These are phyloP conservation scores for Turritopsis rubra DNA, from an alignment of 30 jellyfish, hydroid and myxozoan species.

Conservation along the genomic window DNA sequence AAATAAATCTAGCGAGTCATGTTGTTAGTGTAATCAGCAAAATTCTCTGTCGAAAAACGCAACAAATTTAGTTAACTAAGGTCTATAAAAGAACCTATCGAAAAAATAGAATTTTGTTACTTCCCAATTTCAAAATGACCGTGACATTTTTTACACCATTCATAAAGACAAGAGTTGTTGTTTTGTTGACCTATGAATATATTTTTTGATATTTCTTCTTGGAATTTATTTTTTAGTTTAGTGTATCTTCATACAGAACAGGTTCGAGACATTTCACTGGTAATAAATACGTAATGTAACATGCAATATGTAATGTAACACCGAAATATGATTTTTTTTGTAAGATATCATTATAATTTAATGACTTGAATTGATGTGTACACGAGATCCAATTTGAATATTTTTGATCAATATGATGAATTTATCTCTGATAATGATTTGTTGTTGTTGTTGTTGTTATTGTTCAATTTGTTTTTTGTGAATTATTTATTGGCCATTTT, in stretches of 20 bases:
- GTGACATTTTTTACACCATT: background rate
- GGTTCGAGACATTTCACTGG: background rate
- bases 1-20: slow-evolving; percentile 34
- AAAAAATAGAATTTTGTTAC: too few species aligned
- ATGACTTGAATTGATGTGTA: background rate
- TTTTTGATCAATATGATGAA: background rate
- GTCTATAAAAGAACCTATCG: too few species aligned
- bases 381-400: background rate
- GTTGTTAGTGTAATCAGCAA: slow-evolving; percentile 33
- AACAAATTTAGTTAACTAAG: too few species aligned
- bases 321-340: background rate
- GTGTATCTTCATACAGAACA: background rate
- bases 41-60: background rate
- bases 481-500: too few species aligned
- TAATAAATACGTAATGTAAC: too few species aligned
- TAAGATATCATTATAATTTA: background rate
- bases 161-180: background rate
- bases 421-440: too few species aligned
- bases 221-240: background rate
- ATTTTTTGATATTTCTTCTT: background rate
- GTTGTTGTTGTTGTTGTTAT: too few species aligned
- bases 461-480: too few species aligned
- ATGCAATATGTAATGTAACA: background rate
- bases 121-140: too few species aligned
- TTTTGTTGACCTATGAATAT: background rate